These are phyloP conservation scores for Pelvicachromis taeniatus DNA, from an alignment of 2,113 vertebrate species.

Conservation along the genomic window DNA sequence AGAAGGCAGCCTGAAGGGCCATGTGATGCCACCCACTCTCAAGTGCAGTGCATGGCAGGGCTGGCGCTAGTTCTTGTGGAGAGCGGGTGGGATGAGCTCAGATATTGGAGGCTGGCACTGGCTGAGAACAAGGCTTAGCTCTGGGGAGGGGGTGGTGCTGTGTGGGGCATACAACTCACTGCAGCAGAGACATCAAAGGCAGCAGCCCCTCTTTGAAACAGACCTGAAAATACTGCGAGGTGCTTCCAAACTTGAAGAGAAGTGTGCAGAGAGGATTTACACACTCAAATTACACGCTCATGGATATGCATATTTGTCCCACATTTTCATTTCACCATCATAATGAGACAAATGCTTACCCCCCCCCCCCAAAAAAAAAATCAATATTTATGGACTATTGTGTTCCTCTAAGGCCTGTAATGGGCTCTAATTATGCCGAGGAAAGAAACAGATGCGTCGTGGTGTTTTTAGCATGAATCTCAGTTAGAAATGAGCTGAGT, in stretches of 20 bases:
- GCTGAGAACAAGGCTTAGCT: conserved; percentile 55
- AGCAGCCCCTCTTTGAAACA: conserved; percentile 21
- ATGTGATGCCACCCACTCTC: conserved; percentile 67
- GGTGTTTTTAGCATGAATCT: conserved; percentile 14
- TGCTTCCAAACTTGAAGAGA: not conserved
- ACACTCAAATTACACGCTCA: not conserved
- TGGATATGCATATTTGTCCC: not conserved
- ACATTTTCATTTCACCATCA: conserved; percentile 10
- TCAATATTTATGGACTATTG: conserved; percentile 46
- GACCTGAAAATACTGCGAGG: conserved; percentile 26
- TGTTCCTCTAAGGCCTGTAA: not conserved
- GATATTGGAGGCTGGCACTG: conserved; percentile 64
- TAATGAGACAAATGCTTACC: conserved; percentile 19
- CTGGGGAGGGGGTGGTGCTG: not conserved
- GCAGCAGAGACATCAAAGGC: conserved; percentile 40
- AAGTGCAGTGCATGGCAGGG: conserved; percentile 41
- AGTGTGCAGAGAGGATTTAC: not conserved
- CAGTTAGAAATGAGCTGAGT: conserved; percentile 28
- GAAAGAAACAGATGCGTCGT: conserved; percentile 5
- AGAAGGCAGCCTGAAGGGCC: conserved; percentile 49
- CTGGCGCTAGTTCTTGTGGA: conserved; percentile 32
- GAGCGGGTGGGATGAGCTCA: conserved; percentile 59
- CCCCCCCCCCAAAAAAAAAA: conserved; percentile 18
- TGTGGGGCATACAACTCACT: conserved; percentile 7
- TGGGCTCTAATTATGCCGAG: conserved; percentile 13